These are phyloP conservation scores for Piaya cayana DNA, from an alignment of 2,113 vertebrate species.

Conservation along the genomic window DNA sequence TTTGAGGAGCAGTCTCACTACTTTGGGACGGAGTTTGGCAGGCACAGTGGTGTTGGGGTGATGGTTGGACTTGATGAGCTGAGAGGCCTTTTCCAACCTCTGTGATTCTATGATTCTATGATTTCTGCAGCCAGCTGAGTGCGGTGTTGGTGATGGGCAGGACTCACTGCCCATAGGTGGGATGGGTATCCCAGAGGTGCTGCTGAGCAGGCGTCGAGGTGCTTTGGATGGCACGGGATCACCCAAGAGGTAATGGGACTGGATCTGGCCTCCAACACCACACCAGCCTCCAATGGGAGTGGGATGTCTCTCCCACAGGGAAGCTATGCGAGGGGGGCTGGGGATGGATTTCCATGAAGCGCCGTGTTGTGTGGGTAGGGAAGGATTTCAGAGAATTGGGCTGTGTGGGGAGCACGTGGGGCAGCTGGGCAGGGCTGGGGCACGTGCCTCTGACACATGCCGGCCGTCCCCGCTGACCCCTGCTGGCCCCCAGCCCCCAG, in stretches of 20 bases:
- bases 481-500: background rate
- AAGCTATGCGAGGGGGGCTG: background rate
- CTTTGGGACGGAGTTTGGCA: too few species aligned
- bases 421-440: background rate
- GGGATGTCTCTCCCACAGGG: background rate
- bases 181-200: background rate
- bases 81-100: too few species aligned
- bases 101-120: too few species aligned
- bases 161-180: background rate
- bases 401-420: background rate
- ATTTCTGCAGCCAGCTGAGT: background rate
- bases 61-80: too few species aligned
- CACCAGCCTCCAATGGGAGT: background rate
- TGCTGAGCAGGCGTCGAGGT: background rate
- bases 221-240: background rate
- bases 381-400: background rate
- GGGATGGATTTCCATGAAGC: background rate
- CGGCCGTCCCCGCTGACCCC: background rate
- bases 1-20: too few species aligned
- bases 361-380: background rate
- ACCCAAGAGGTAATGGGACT: background rate
- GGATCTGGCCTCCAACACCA: background rate
- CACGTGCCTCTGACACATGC: background rate
- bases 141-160: rapidly evolving
- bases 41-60: too few species aligned